Conservation (phyloP, 2,113 vertebrate genomes). For the Daubentonia madagascariensis region DNA sequence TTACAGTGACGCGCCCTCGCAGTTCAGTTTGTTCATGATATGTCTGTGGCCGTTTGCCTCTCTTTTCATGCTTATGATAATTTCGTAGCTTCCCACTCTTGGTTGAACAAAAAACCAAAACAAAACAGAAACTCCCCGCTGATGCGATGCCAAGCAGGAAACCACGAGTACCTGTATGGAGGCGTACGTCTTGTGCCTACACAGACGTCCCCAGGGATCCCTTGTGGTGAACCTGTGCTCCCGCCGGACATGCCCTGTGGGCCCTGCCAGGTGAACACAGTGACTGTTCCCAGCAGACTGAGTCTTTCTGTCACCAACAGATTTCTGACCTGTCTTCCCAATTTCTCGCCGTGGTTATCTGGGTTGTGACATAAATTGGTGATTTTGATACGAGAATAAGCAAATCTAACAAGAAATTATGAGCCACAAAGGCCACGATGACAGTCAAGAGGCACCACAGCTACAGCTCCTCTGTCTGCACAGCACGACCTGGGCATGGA, state of each 20-base stretch:
- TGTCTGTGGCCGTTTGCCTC: no score
- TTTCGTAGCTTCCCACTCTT: not conserved
- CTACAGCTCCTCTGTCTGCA: fast-evolving
- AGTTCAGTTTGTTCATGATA: no score
- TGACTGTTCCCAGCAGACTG: not conserved
- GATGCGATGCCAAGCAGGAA: not conserved
- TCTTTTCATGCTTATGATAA: not conserved
- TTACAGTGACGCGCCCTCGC: no score
- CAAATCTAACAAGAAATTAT: no score
- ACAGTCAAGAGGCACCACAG: fast-evolving
- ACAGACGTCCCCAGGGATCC: not conserved
- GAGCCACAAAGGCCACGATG: fast-evolving
- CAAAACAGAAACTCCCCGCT: not conserved
- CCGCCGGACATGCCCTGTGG: not conserved
- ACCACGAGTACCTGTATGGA: fast-evolving
- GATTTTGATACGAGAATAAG: no score
- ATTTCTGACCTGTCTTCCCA: not conserved
- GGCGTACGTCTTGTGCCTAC: not conserved
- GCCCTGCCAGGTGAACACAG: fast-evolving
- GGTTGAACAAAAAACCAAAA: not conserved
- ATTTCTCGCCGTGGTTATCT: fast-evolving
- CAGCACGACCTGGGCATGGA: no score
- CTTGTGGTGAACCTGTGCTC: not conserved
- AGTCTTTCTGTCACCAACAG: not conserved
- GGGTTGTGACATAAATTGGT: not conserved